Base-by-base conservation (phyloP, 2,113 vertebrate genomes). In the Dipodomys merriami region DNA sequence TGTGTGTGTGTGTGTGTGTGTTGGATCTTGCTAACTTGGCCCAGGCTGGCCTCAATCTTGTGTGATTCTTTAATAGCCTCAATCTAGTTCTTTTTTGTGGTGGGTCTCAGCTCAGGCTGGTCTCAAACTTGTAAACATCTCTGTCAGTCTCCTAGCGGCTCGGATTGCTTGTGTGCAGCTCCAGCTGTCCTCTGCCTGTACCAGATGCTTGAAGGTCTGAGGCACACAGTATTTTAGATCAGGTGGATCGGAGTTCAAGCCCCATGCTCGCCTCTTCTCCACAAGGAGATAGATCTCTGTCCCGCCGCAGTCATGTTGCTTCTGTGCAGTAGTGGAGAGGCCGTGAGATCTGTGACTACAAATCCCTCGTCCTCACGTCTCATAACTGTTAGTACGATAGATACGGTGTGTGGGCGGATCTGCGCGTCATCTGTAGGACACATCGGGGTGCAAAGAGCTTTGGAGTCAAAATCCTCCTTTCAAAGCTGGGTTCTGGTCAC, bases 171-270 rank as follows among this genome's bases (percentile, higher is more conserved):
- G 60, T 22, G 20, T 62, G 60, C 1, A 62, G 16, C 60, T 2
- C 5, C 49, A 49, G 39, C 39, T 39, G 39, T 49, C 8, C 49
- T 49, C 49, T 11, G 49, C 49, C 49, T 49, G 9, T 23, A n/a
- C n/a, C 46, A n/a, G 49, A 46, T 87, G 86, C 33, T 67, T 65
- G 53, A 62, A 44, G 11, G 33, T 33, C n/a, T 60, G 23, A 68
- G 44, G 25, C 88, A 67, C 6, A 7, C 9, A 0, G 33, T 19
- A 22, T 67, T 93, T 46, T 67, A 86, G 53, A 90, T 30, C 19
- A 77, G 19, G 30, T 30, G 33, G 53, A 53, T 77, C 49, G 27
- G 72, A 80, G 72, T 95, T 91, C 71, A 76, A 76, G 74, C 81
- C 3, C n/a, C 62, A 65, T 29, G 30, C 62, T 83, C 15, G 7